A percentile compares a stretch with the other conserved stretches of the same genome.
These are phyloP conservation scores for Zaprionus davidi DNA, from an alignment of 1,140 invertebrate species.

Conservation along the genomic window DNA sequence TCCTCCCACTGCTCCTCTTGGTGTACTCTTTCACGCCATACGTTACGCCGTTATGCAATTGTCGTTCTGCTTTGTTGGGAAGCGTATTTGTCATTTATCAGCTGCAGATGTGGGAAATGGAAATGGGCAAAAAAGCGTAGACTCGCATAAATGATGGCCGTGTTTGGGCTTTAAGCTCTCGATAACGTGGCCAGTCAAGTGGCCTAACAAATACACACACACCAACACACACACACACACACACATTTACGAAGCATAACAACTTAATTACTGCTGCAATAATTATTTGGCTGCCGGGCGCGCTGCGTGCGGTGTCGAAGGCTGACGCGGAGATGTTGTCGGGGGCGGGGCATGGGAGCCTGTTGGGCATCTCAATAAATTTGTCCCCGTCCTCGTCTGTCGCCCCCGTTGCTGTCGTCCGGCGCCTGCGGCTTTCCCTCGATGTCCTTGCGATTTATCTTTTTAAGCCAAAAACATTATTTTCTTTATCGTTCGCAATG, in stretches of 20 bases:
- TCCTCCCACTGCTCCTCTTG: no score
- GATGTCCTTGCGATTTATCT: conserved; percentile 70
- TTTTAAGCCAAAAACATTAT: conserved; percentile 75
- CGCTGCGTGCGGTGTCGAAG: not conserved
- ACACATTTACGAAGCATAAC: conserved; percentile 21
- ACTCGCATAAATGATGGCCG: conserved; percentile 28
- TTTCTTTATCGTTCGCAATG: conserved; percentile 52
- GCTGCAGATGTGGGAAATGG: conserved; percentile 3
- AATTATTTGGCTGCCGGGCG: conserved; percentile 33
- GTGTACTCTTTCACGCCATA: not conserved
- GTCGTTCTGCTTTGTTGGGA: conserved; percentile 2
- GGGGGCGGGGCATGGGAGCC: not conserved
- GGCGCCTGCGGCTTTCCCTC: conserved; percentile 39
- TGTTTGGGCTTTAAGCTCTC: conserved; percentile 36
- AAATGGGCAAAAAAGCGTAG: not conserved
- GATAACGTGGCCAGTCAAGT: conserved; percentile 17
- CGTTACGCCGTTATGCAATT: conserved; percentile 8
- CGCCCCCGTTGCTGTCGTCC: not conserved
- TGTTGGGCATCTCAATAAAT: conserved; percentile 30
- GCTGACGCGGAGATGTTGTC: no score
- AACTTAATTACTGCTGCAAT: conserved; percentile 54
- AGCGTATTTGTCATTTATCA: conserved; percentile 24
- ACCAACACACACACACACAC: not conserved
- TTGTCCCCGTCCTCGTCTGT: conserved; percentile 6
- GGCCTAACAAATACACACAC: conserved; percentile 3